These are phyloP conservation scores for Meta bourneti DNA, from an alignment of 2,888 invertebrate genomes.

Conservation along the genomic window DNA sequence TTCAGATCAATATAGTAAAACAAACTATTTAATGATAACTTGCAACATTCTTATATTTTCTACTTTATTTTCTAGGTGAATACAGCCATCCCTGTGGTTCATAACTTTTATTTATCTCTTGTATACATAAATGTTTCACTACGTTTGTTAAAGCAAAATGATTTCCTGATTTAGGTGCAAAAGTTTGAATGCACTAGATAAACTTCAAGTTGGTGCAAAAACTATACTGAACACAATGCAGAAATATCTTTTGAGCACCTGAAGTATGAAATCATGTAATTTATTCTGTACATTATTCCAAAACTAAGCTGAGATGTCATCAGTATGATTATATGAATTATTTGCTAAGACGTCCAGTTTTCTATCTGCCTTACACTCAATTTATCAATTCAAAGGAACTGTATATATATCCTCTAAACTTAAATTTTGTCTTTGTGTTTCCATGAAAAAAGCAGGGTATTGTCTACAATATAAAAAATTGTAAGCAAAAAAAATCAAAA, in stretches of 20 bases:
- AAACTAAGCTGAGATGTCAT: conserved; percentile 30
- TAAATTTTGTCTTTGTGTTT: conserved; percentile 28
- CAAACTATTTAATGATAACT: no score
- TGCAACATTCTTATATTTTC: no score
- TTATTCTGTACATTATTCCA: conserved; percentile 25
- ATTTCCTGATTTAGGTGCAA: conserved; percentile 39
- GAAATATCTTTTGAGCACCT: conserved; percentile 9
- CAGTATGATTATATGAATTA: conserved; percentile 26
- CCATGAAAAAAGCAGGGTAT: conserved; percentile 52
- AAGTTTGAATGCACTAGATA: neutral
- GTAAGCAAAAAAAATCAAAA: conserved; percentile 41
- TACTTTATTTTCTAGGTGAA: conserved; percentile 29
- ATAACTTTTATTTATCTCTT: conserved; percentile 49
- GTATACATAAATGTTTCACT: conserved; percentile 44
- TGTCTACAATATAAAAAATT: conserved; percentile 40
- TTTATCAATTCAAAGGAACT: conserved; percentile 39
- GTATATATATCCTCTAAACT: conserved; percentile 47
- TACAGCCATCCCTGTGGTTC: conserved; percentile 58
- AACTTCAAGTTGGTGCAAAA: conserved; percentile 21
- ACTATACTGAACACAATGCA: neutral
- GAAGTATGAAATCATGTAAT: conserved; percentile 50
- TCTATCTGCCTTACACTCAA: conserved; percentile 47
- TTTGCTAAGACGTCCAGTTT: conserved; percentile 60
- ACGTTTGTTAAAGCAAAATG: conserved; percentile 8
- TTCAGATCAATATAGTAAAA: no score